Percentiles rank a stretch among this genome's conserved stretches.
Evolutionary conservation across 35 echinoderm and acorn worm genomes (phyloP).

Genomic region (Chiridota heheva): DNA sequence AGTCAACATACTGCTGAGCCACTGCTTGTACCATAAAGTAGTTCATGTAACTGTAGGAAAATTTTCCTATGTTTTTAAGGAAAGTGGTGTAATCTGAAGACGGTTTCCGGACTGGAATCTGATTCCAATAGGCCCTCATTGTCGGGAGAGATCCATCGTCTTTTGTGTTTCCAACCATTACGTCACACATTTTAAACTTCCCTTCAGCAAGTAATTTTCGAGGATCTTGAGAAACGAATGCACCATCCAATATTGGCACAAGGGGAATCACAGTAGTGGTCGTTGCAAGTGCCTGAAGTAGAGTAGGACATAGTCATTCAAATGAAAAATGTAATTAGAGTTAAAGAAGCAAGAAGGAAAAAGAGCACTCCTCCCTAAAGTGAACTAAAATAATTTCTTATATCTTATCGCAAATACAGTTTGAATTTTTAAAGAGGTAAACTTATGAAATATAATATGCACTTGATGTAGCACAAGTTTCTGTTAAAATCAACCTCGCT

Average conservation of each 20-base stretch:
- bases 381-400: too few relatives aligned
- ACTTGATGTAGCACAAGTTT: too few relatives aligned
- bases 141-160: constrained; percentile 46
- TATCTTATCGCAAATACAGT: too few relatives aligned
- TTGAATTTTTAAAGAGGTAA: too few relatives aligned
- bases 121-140: constrained; percentile 9
- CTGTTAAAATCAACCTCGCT: too few relatives aligned
- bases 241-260: constrained; percentile 53
- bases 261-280: constrained; percentile 58
- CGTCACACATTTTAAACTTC: constrained; percentile 44
- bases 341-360: too few relatives aligned
- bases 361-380: too few relatives aligned
- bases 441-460: too few relatives aligned
- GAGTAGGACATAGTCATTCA: too few relatives aligned
- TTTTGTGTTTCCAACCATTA: constrained; percentile 43
- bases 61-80: constrained; percentile 8
- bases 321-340: too few relatives aligned
- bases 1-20: constrained; percentile 57
- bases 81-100: constrained; percentile 14
- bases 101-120: not conserved
- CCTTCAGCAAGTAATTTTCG: not conserved
- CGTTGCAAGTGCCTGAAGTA: constrained; percentile 32
- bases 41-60: constrained; percentile 58
- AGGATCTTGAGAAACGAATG: constrained; percentile 33
- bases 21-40: constrained; percentile 48